Conservation (phyloP, 2,888 invertebrate genomes). For the Ochropleura plecta region DNA sequence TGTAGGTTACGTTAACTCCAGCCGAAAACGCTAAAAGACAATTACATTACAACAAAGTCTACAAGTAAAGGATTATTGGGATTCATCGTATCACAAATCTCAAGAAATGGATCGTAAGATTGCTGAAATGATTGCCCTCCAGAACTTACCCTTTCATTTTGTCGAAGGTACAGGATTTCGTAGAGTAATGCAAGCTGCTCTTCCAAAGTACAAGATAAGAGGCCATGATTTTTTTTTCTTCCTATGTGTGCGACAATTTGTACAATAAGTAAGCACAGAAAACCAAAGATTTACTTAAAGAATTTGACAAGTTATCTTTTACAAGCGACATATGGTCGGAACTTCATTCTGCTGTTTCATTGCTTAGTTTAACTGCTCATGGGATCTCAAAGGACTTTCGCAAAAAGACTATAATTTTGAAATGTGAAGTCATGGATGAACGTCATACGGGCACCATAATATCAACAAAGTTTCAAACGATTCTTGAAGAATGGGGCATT, state of each 20-base stretch:
- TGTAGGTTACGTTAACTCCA: constrained; percentile 46
- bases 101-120: constrained; percentile 46
- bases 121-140: constrained; percentile 60
- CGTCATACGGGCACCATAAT: constrained; percentile 47
- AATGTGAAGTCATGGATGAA: constrained; percentile 45
- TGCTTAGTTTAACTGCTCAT: constrained; percentile 51
- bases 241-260: constrained; percentile 48
- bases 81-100: constrained; percentile 52
- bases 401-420: constrained; percentile 41
- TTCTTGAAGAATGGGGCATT: constrained; percentile 51
- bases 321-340: constrained; percentile 54
- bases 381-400: constrained; percentile 44
- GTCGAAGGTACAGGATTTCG: constrained; percentile 59
- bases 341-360: constrained; percentile 40
- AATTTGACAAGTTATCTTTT: constrained; percentile 52
- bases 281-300: constrained; percentile 48
- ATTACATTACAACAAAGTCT: constrained; percentile 54
- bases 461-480: constrained; percentile 36
- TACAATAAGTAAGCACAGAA: constrained; percentile 47
- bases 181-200: constrained; percentile 47
- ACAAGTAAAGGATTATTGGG: constrained; percentile 50
- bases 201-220: constrained; percentile 55
- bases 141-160: constrained; percentile 57
- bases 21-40: constrained; percentile 51
- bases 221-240: constrained; percentile 56